Base-by-base conservation (phyloP, 2,797 vertebrate genomes). In the Tauraco hartlaubi region DNA sequence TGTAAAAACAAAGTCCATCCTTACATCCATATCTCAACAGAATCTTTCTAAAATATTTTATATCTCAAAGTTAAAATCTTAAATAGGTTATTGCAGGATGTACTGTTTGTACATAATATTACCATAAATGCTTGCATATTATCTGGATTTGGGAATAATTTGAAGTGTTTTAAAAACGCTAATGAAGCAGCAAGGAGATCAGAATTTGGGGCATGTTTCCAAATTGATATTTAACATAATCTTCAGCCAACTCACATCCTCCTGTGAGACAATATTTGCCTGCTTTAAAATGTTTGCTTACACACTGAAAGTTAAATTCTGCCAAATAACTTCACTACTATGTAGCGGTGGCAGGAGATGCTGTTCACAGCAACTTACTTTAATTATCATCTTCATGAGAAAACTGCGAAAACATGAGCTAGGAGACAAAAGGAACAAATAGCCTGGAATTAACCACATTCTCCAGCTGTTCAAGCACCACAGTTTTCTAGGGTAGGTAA, bases 1-100 rank as follows among this genome's bases (percentile, higher is more conserved):
- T 92, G 87, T 74, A 97, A 89, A 94, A 98, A 97, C 94, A 93
- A 98, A 91, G 97, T 97, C 81, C 96, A 97, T 75, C 98, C 97
- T 6, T 97, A 98, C 92, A 95, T 97, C 91, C 93, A 41, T 69
- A 97, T 91, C 25, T 71, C 97, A 93, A 96, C 55, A 66, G 97
- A 98, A 94, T 96, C 94, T 84, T 95, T 97, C 71, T 98, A 73
- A 76, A 92, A 5, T 59, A 66, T 13, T 82, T 74, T 35, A 59
- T 28, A 72, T 3, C 23, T 85, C 44, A 43, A 58, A 37, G n/a
- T 22, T 61, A 62, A 85, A 88, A 80, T 49, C 56, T 52, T 39
- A 58, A 49, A 74, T 4, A 75, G 28, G 22, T 37, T 59, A 61
- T 8, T 76, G 31, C 41, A 84, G 83, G 15, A 62, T 46, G 15